Percentiles rank a stretch among this genome's conserved stretches.
Evolutionary conservation across 2,113 vertebrate species (phyloP).

Genomic region (Ancistrus triradiatus): DNA sequence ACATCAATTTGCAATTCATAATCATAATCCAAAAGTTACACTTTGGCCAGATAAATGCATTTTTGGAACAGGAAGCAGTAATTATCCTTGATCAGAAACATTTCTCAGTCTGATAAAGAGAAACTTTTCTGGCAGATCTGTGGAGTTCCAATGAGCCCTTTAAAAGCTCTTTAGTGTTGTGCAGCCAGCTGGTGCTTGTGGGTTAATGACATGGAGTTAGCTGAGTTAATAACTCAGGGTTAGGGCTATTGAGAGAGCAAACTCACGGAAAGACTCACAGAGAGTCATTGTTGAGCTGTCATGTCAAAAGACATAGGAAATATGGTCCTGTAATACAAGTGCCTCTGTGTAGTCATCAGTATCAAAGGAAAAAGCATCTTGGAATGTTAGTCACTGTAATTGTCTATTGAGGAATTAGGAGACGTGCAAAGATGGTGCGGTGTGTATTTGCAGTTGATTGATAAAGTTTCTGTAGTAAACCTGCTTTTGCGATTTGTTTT

Average conservation of each 20-base stretch:
- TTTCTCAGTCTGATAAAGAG: not conserved
- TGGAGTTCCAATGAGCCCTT: not conserved
- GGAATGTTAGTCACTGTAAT: conserved; percentile 27
- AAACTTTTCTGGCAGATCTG: not conserved
- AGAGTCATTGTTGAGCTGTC: conserved; percentile 52
- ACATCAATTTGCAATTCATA: not conserved
- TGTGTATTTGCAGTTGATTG: too few relatives aligned
- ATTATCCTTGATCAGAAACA: not conserved
- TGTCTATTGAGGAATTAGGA: conserved; percentile 17
- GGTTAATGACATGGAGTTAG: conserved; percentile 28
- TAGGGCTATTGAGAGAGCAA: conserved; percentile 48
- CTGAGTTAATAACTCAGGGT: conserved; percentile 31
- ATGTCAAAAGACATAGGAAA: conserved; percentile 48
- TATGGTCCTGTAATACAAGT: conserved; percentile 21
- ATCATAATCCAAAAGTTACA: not conserved
- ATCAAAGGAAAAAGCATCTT: conserved; percentile 34
- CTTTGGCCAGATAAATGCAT: conserved; percentile 1
- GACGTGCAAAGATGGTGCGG: too few relatives aligned
- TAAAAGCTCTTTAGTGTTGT: conserved; percentile 14
- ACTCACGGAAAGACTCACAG: conserved; percentile 45
- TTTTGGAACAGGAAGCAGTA: not conserved
- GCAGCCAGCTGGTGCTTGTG: conserved; percentile 42
- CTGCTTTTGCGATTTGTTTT: too few relatives aligned
- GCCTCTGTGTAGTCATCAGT: conserved; percentile 30
- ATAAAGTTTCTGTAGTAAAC: too few relatives aligned